These are phyloP conservation scores for Chloroclysta siterata DNA, from an alignment of 2,888 invertebrate genomes.

Conservation along the genomic window DNA sequence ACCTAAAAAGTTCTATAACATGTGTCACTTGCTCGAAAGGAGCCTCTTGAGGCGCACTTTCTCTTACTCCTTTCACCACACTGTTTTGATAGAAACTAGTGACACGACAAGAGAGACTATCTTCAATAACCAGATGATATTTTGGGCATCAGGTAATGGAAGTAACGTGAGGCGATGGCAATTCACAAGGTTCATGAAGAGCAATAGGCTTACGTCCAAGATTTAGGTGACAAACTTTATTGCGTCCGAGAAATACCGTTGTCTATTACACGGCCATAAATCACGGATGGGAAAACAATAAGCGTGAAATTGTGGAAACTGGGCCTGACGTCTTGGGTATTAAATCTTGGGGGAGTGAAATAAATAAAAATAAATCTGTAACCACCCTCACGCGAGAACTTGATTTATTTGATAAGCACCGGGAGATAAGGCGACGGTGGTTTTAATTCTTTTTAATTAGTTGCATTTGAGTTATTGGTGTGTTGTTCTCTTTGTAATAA, in stretches of 20 bases:
- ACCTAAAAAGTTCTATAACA: too few relatives aligned
- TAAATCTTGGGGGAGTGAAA: constrained; percentile 84
- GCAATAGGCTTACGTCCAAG: constrained; percentile 80
- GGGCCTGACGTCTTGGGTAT: constrained; percentile 77
- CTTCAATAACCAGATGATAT: constrained; percentile 2
- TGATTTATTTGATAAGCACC: constrained; percentile 74
- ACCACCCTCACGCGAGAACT: constrained; percentile 71
- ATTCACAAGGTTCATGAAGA: constrained; percentile 45
- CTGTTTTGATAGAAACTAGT: not conserved
- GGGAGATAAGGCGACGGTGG: constrained; percentile 38
- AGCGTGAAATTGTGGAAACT: constrained; percentile 86
- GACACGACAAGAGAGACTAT: too few relatives aligned
- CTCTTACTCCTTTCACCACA: too few relatives aligned
- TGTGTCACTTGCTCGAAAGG: too few relatives aligned
- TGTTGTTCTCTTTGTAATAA: constrained; percentile 13
- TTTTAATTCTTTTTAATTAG: constrained; percentile 68
- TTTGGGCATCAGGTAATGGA: constrained; percentile 31
- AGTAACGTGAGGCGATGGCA: constrained; percentile 19
- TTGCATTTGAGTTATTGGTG: constrained; percentile 24
- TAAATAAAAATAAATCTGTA: constrained; percentile 84
- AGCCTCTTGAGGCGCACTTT: too few relatives aligned
- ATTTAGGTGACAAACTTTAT: constrained; percentile 85
- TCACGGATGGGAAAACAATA: constrained; percentile 85
- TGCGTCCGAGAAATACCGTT: constrained; percentile 81
- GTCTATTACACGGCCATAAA: constrained; percentile 81